Conservation (phyloP, 2,797 vertebrate genomes). For the Melanotaenia boesemani region DNA sequence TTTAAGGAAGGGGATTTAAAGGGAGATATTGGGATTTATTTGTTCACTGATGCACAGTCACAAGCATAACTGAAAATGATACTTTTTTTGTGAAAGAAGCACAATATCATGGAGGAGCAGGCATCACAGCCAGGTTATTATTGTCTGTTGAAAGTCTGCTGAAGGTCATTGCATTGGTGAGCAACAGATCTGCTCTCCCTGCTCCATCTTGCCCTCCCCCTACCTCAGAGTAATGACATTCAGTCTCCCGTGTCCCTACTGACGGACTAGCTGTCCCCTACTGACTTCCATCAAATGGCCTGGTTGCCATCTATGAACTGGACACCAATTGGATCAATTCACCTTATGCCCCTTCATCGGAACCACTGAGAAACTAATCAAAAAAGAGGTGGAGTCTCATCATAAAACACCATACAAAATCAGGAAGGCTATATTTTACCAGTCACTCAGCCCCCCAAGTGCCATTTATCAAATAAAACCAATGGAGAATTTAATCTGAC, state of each 20-base stretch:
- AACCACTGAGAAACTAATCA: constrained; percentile 69
- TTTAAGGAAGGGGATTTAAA: not conserved
- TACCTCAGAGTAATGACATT: constrained; percentile 53
- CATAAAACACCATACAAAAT: constrained; percentile 16
- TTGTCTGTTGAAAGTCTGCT: constrained; percentile 71
- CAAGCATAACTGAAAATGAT: constrained; percentile 35
- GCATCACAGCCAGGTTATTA: constrained; percentile 52
- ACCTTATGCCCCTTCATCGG: constrained; percentile 70
- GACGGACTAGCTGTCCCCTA: constrained; percentile 48
- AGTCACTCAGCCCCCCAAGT: constrained; percentile 11
- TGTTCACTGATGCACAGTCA: constrained; percentile 17
- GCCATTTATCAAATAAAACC: constrained; percentile 56
- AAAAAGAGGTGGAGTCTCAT: constrained; percentile 59
- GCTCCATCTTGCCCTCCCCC: constrained; percentile 30
- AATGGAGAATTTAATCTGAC: constrained; percentile 48
- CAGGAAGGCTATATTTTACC: constrained; percentile 6
- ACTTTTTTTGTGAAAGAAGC: constrained; percentile 15
- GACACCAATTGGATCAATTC: constrained; percentile 73
- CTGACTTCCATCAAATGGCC: constrained; percentile 63
- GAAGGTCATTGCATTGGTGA: constrained; percentile 67
- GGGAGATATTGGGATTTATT: constrained; percentile 22
- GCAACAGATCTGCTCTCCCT: constrained; percentile 52
- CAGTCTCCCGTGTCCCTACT: constrained; percentile 32
- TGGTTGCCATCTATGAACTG: constrained; percentile 56
- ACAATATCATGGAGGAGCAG: constrained; percentile 20